Evolutionary conservation across 2,797 vertebrate genomes (phyloP).

Genomic region (Salarias fasciatus): DNA sequence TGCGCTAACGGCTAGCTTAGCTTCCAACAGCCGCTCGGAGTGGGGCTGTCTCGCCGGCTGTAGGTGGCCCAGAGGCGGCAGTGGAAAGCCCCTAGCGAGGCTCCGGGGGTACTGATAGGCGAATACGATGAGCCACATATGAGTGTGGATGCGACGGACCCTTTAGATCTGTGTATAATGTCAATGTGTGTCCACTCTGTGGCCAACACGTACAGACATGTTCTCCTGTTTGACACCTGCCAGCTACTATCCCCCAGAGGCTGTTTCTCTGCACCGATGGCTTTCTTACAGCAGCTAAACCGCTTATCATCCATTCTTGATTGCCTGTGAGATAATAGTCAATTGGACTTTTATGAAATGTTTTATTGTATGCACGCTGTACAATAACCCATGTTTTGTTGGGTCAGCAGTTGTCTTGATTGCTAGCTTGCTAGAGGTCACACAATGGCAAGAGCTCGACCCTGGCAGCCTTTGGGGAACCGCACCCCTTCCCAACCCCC

Average conservation of each 20-base stretch:
- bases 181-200: neutral
- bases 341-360: neutral
- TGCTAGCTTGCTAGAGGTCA: constrained; percentile 79
- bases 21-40: constrained; percentile 14
- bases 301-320: neutral
- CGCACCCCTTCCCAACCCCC: constrained; percentile 78
- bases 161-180: neutral
- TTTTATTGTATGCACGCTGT: constrained; percentile 18
- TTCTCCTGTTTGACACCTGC: constrained; percentile 65
- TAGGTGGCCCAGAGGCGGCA: constrained; percentile 22
- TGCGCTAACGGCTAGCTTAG: constrained; percentile 69
- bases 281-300: neutral
- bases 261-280: neutral
- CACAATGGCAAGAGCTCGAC: constrained; percentile 81
- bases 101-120: neutral
- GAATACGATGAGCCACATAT: constrained; percentile 3
- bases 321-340: neutral
- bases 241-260: constrained; percentile 16
- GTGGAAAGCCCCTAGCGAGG: constrained; percentile 43
- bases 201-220: constrained; percentile 29
- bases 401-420: constrained; percentile 71
- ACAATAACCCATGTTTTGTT: constrained; percentile 45
- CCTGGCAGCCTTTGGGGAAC: constrained; percentile 85
- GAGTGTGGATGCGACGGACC: neutral
- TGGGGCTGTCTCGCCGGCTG: constrained; percentile 29